Evolutionary conservation across 2,888 invertebrate genomes (phyloP), one percentile per base, ranked within the genome.

Genomic region (Ochropleura leucogaster): DNA sequence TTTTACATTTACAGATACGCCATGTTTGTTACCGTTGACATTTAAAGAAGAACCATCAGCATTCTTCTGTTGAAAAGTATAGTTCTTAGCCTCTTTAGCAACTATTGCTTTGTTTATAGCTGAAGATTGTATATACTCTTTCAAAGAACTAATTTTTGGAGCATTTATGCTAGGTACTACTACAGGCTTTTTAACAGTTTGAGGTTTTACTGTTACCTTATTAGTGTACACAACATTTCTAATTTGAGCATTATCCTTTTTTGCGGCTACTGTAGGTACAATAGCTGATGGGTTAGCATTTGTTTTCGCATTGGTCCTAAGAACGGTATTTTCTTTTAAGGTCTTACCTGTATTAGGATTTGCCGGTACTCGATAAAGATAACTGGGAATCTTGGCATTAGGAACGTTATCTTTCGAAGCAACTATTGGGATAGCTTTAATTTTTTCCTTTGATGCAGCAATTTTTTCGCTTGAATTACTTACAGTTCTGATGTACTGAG

Each of bases 281-380:
- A 20, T 30, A 49, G 30, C 3, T 51, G 66, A 53, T 46, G 46
- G 40, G 46, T 51, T 62, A 42, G 18, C 14, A 10, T 53, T 74
- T 20, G 46, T 42, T 57, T 71, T 49, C 16, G 20, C 40, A 60
- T 76, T 69, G 3, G 59, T 84, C 6, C 47, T 76, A 10, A 55
- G 44, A 49, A n/a, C 10, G 3, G 47, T 40, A 20, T 6, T 62
- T 8, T 5, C 67, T 20, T 51, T 30, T 0, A 20, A n/a, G 8
- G 47, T 12, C 16, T 69, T 60, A 0, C 49, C 80, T 55, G 66
- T 79, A 63, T 69, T 81, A 9, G 83, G 69, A 60, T 83, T 74
- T 7, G 18, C 46, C 46, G 70, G 74, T 10, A 55, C 3, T 60
- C 40, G 51, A 49, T 68, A 70, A 63, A 53, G 57, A 0, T 57